phyloP scores from a whole-genome alignment of 2,888 invertebrate genomes.

The Lobophora halterata region DNA sequence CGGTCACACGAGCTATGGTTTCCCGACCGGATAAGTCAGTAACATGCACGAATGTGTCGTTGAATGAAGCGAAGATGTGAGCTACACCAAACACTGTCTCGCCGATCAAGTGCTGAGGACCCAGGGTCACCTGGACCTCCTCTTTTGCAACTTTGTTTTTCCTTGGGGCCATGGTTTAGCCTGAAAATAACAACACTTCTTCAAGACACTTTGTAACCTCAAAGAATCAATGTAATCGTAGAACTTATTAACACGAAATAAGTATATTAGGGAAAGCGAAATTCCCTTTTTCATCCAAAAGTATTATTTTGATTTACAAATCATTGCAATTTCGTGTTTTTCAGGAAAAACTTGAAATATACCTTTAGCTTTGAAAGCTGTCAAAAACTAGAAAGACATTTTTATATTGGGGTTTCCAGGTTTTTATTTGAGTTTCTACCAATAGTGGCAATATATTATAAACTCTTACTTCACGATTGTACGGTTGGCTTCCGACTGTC shows the following conservation, averaged over 20 bases:
- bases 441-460: background rate
- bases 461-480: no score
- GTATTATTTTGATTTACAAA: slow-evolving; percentile 44
- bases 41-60: slow-evolving; percentile 99
- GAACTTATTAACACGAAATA: slow-evolving; percentile 33
- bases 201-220: slow-evolving; percentile 66
- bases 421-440: slow-evolving; percentile 3
- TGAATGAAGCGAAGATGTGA: slow-evolving; percentile 99
- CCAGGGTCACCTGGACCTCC: slow-evolving; percentile 97
- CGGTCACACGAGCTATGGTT: slow-evolving; percentile 97
- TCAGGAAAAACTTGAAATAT: slow-evolving; percentile 47
- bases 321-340: slow-evolving; percentile 37
- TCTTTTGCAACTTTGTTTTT: slow-evolving; percentile 98
- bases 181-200: slow-evolving; percentile 71
- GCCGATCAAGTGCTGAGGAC: slow-evolving; percentile 97
- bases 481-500: no score
- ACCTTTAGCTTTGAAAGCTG: slow-evolving; percentile 76
- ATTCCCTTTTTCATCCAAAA: slow-evolving; percentile 22
- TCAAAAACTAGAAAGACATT: slow-evolving; percentile 71
- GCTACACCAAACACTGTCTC: slow-evolving; percentile 99
- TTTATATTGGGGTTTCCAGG: slow-evolving; percentile 11
- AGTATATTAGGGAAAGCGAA: slow-evolving; percentile 18
- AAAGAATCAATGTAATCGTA: slow-evolving; percentile 64
- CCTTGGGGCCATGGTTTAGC: slow-evolving; percentile 93
- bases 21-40: slow-evolving; percentile 99